A percentile compares a stretch with the other conserved stretches of the same genome.
Conservation (phyloP, 2,888 invertebrate genomes). For the Corythucha ciliata region DNA sequence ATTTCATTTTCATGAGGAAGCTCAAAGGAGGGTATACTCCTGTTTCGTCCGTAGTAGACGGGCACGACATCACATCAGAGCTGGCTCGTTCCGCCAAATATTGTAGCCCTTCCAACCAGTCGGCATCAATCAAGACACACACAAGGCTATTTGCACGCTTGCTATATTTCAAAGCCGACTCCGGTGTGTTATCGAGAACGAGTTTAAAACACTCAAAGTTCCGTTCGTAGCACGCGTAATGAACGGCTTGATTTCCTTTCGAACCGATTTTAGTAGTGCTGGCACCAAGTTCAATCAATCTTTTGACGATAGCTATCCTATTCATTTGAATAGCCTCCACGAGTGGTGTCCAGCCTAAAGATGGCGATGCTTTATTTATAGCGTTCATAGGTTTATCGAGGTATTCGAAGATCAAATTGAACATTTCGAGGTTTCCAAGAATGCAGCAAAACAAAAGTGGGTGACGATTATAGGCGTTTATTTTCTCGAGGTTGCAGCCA, state of each 20-base stretch:
- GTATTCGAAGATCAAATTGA: conserved; percentile 22
- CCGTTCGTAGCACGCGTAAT: conserved; percentile 25
- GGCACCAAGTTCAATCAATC: conserved; percentile 23
- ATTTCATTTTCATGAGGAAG: conserved; percentile 21
- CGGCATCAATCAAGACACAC: conserved; percentile 25
- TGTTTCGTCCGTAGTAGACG: conserved; percentile 25
- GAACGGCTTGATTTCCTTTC: conserved; percentile 25
- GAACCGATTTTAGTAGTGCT: conserved; percentile 24
- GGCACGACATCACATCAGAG: conserved; percentile 24
- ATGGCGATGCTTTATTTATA: conserved; percentile 22
- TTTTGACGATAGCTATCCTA: conserved; percentile 21
- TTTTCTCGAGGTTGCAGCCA: conserved; percentile 19
- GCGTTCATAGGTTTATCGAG: conserved; percentile 16
- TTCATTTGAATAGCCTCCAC: conserved; percentile 28
- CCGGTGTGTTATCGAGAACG: conserved; percentile 23
- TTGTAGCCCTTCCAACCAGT: conserved; percentile 25
- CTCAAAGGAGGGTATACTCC: conserved; percentile 23
- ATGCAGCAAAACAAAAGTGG: conserved; percentile 27
- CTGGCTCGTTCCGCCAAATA: conserved; percentile 22
- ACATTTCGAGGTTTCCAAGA: conserved; percentile 24
- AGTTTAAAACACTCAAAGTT: conserved; percentile 24
- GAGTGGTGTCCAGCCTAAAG: conserved; percentile 27
- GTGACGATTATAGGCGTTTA: conserved; percentile 23
- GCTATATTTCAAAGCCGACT: conserved; percentile 22
- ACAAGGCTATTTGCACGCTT: conserved; percentile 21